phyloP scores from a whole-genome alignment of 2,113 vertebrate genomes.

The Sciurus niger region DNA sequence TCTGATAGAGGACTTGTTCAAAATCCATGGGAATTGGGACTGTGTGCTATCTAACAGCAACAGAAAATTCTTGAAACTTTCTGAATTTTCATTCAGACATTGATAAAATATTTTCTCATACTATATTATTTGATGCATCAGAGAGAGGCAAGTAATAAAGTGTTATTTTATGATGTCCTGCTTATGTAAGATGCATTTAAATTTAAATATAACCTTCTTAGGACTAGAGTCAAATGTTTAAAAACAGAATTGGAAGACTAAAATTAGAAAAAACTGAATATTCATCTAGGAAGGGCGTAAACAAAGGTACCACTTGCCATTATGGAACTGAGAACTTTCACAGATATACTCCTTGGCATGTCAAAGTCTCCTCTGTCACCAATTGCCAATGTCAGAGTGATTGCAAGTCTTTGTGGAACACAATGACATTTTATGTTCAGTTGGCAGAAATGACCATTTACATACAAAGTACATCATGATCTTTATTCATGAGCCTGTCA shows the following conservation, averaged over 20 bases:
- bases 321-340: not conserved
- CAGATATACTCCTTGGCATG: rapidly evolving
- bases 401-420: too few relatives aligned
- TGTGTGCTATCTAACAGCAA: not conserved
- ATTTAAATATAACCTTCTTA: not conserved
- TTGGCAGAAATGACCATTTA: not conserved
- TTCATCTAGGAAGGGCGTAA: too few relatives aligned
- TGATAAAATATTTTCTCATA: not conserved
- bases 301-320: not conserved
- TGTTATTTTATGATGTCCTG: not conserved
- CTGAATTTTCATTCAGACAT: not conserved
- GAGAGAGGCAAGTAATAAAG: not conserved
- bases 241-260: not conserved
- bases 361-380: too few relatives aligned
- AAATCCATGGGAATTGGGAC: not conserved
- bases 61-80: not conserved
- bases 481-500: not conserved
- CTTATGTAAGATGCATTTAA: not conserved
- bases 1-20: not conserved
- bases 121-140: not conserved
- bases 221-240: too few relatives aligned
- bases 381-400: not conserved
- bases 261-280: not conserved
- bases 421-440: not conserved
- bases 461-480: too few relatives aligned